Percentiles rank a stretch among this genome's conserved stretches.
These are phyloP conservation scores for Gymnocypris eckloni DNA, from an alignment of 2,797 vertebrate species.

Conservation along the genomic window DNA sequence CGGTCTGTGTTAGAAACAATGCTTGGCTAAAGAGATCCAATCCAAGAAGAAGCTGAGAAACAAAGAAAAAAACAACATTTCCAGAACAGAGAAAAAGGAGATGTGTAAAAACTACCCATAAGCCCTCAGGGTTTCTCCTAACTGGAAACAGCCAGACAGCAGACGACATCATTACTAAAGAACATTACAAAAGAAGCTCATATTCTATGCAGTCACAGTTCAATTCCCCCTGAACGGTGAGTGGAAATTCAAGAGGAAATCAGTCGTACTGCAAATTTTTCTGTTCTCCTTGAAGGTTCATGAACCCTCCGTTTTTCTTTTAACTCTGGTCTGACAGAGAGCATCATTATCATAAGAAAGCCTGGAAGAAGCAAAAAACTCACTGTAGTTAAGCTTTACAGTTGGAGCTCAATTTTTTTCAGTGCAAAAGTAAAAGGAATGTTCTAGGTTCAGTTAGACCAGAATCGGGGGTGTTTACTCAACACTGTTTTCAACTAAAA, in stretches of 20 bases:
- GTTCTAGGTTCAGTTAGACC: background rate
- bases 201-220: background rate
- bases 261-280: background rate
- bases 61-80: background rate
- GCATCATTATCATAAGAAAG: conserved; percentile 3
- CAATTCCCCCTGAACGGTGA: background rate
- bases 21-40: background rate
- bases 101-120: background rate
- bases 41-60: background rate
- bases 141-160: background rate
- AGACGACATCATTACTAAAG: background rate
- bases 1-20: background rate
- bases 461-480: background rate
- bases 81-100: background rate
- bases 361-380: background rate
- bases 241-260: conserved; percentile 11
- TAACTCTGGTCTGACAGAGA: background rate
- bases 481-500: background rate
- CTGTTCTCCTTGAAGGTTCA: background rate
- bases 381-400: background rate
- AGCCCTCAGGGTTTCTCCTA: background rate
- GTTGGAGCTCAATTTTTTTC: background rate
- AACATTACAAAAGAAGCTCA: background rate
- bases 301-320: background rate
- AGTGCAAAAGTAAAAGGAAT: background rate